Evolutionary conservation across 2,888 invertebrate species (phyloP), one percentile per base, ranked within the genome.

Genomic region (Drosophila leonis): DNA sequence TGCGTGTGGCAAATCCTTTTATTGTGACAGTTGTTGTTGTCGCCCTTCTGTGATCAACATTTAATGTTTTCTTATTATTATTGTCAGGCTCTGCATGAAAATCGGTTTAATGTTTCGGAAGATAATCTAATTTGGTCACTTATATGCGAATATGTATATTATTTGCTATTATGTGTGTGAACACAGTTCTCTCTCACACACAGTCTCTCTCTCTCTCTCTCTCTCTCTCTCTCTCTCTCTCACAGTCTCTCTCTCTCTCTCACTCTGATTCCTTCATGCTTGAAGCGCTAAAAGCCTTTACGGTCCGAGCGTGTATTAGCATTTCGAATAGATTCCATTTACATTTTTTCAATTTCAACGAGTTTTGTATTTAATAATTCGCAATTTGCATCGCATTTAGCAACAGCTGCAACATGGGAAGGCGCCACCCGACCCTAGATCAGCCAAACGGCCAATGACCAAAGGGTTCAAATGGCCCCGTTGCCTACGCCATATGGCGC

Each of bases 111-210:
- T 92, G 92, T 92, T 75, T 83, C 80, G 92, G 91, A 92, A 92
- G 92, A 91, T 92, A 92, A 92, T 92, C 92, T 92, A 92, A 92
- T 92, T 92, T 92, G 92, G 92, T 92, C 92, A 92, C 92, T 92
- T 92, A 91, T 92, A 92, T 92, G 92, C 92, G 91, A 87, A 88
- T 89, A 82, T 83, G 86, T 90, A 89, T 89, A 90, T 90, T 81
- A 88, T 87, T 90, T 83, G 88, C 80, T 80, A 82, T 90, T 89
- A 84, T 86, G 82, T 82, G 85, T 78, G 84, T 35, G 35, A 69
- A n/a, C 13, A 4, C 51, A 1, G 18, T 48, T 7, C 18, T 2
- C 31, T 12, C 48, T 4, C 24, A 24, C 24, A 24, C 24, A 24
- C 24, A 24, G 2, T 12, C 29, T 20, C 39, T 31, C 20, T 51